A percentile compares a stretch with the other conserved stretches of the same genome.
These are phyloP conservation scores for Corynorhinus townsendii DNA, from an alignment of 2,113 vertebrate genomes.

Conservation along the genomic window DNA sequence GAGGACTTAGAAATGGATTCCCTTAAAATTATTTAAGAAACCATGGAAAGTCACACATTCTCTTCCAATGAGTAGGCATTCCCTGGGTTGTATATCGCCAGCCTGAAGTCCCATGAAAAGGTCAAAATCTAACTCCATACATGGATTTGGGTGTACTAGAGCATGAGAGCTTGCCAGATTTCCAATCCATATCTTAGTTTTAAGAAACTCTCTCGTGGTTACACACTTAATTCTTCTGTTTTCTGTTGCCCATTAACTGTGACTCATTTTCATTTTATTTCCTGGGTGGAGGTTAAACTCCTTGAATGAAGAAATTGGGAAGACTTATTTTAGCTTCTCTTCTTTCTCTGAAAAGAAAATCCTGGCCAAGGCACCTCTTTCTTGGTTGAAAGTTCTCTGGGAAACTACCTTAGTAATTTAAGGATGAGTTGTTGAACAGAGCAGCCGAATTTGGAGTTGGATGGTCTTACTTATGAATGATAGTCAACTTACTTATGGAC, in stretches of 20 bases:
- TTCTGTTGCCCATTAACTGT: not conserved
- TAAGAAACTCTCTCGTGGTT: not conserved
- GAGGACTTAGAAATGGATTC: not conserved
- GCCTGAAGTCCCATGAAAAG: not conserved
- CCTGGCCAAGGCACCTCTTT: not conserved
- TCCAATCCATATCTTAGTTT: not conserved
- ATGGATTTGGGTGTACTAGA: not conserved
- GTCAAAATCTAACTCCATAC: not conserved
- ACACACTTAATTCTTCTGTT: not conserved
- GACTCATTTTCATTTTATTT: slow-evolving; percentile 3
- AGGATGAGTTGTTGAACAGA: not conserved
- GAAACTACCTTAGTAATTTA: not conserved
- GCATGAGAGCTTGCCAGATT: not conserved
- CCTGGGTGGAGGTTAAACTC: not conserved
- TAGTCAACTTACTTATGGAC: not conserved
- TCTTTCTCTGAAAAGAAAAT: not conserved
- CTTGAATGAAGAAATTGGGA: not conserved
- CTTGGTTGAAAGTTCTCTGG: not conserved
- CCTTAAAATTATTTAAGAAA: not conserved
- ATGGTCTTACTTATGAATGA: not conserved
- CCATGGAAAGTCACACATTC: not conserved
- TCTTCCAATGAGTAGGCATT: not conserved
- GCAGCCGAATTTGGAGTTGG: not conserved
- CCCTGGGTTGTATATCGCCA: not conserved
- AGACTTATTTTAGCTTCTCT: not conserved